Evolutionary conservation across 2,797 vertebrate genomes (phyloP), one percentile per base, ranked within the genome.

Genomic region (Semaprochilodus insignis): DNA sequence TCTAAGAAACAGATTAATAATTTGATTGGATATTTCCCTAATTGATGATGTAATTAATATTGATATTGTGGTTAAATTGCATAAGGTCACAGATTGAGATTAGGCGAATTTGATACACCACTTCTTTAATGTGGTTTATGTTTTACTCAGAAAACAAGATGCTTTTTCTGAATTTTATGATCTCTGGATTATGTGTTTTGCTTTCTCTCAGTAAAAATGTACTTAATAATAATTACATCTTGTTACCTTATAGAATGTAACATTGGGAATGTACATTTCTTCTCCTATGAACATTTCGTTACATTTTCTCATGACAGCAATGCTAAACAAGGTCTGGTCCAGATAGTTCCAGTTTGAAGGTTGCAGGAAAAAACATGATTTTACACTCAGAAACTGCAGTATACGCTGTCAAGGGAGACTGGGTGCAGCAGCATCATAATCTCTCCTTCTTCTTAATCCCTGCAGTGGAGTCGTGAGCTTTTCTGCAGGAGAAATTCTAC

Each of bases 311-410:
- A 27, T 25, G 15, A 27, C 27, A 27, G 15, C 51, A 6, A 10
- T 10, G 7, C 11, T 51, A 48, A 48, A 11, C 13, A 48, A 51
- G 60, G 27, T 55, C 57, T 51, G 23, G 16, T 19, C 31, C 16
- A 8, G 31, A 36, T 10, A 36, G 31, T 1, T 79, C 34, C 31
- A 81, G 17, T 71, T 4, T 40, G 2, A 71, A 54, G 25, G 16
- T 60, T 17, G 69, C 31, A 73, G 78, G 62, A 75, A 57, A 60
- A 16, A 36, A 74, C 81, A 80, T 70, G 57, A 81, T 54, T 66
- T 78, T 75, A 63, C 80, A n/a, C 44, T 16, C 69, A 80, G 70
- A 57, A 15, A 72, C 81, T 83, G 86, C 84, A 82, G 19, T 77
- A 67, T 51, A 19, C 17, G 23, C n/a, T 66, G 66, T n/a, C 62